A percentile compares a stretch with the other conserved stretches of the same genome.
Evolutionary conservation across 2,797 vertebrate genomes (phyloP).

Genomic region (Coendou prehensilis): DNA sequence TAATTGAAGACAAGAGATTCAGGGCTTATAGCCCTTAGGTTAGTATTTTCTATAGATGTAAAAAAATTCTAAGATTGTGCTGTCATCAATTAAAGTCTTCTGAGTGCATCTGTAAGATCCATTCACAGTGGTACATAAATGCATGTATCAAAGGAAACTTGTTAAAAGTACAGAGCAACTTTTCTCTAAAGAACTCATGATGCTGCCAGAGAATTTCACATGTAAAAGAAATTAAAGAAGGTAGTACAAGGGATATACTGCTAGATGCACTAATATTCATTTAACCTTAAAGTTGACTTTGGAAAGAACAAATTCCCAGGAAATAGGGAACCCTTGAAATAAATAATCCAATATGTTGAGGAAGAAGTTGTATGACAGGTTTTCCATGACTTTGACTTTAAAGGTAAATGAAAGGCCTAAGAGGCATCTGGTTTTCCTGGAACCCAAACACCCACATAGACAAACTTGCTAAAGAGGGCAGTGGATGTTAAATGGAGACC

Average conservation of each 20-base stretch:
- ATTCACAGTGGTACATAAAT: neutral
- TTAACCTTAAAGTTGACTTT: slow-evolving; percentile 77
- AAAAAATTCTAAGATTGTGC: neutral
- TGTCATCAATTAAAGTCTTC: slow-evolving; percentile 6
- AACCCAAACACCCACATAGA: slow-evolving; percentile 4
- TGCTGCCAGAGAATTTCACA: neutral
- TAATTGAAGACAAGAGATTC: neutral
- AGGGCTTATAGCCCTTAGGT: neutral
- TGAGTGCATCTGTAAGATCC: neutral
- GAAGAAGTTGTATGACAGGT: slow-evolving; percentile 37
- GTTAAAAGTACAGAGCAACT: neutral
- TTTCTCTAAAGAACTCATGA: slow-evolving; percentile 13
- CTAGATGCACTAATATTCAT: slow-evolving; percentile 72
- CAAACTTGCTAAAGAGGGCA: neutral
- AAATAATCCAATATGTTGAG: slow-evolving; percentile 55
- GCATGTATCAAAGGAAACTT: slow-evolving; percentile 53
- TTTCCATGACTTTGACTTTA: slow-evolving; percentile 55
- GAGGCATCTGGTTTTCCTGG: slow-evolving; percentile 38
- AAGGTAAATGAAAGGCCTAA: slow-evolving; percentile 50
- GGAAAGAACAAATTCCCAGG: slow-evolving; percentile 67
- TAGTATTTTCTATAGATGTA: neutral
- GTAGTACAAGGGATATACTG: neutral
- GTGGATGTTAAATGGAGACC: neutral
- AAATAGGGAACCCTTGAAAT: slow-evolving; percentile 60
- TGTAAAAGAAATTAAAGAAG: slow-evolving; percentile 67